Conservation (phyloP, 1,140 invertebrate species). For the Archivesica marissinica region DNA sequence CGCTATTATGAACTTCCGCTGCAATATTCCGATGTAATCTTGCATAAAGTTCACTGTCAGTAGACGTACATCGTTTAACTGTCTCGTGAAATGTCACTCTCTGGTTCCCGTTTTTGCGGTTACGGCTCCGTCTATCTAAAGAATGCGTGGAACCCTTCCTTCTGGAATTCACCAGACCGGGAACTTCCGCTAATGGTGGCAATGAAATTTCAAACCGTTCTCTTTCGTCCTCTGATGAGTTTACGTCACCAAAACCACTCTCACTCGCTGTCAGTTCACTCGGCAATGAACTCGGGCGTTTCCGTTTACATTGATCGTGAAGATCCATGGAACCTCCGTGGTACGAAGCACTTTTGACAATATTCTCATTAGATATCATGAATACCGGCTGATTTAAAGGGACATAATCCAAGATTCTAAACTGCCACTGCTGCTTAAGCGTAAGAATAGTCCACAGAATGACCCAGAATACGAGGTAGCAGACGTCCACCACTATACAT, state of each 20-base stretch:
- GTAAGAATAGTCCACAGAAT: slow-evolving; percentile 77
- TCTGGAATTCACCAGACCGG: slow-evolving; percentile 37
- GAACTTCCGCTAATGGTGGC: slow-evolving; percentile 59
- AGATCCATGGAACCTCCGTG: slow-evolving; percentile 60
- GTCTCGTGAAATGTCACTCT: slow-evolving; percentile 75
- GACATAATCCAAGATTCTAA: slow-evolving; percentile 77
- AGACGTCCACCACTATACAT: slow-evolving; percentile 73
- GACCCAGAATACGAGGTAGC: slow-evolving; percentile 77
- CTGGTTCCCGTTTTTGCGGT: slow-evolving; percentile 66
- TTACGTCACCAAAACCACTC: slow-evolving; percentile 57
- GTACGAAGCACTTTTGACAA: slow-evolving; percentile 68
- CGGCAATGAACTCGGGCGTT: slow-evolving; percentile 60
- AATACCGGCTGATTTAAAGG: slow-evolving; percentile 70
- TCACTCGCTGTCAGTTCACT: slow-evolving; percentile 63
- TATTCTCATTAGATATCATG: slow-evolving; percentile 68
- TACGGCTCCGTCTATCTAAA: slow-evolving; percentile 36
- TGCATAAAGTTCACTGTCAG: slow-evolving; percentile 61
- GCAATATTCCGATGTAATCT: slow-evolving; percentile 30
- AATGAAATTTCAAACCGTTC: slow-evolving; percentile 53
- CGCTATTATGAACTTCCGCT: slow-evolving; percentile 30
- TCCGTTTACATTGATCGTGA: slow-evolving; percentile 32
- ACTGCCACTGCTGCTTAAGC: slow-evolving; percentile 78
- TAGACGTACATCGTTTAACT: slow-evolving; percentile 59
- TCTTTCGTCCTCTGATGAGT: slow-evolving; percentile 62
- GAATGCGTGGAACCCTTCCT: slow-evolving; percentile 57